A percentile compares a stretch with the other conserved stretches of the same genome.
Conservation (phyloP, 2,888 invertebrate genomes). For the Bedellia somnulentella region DNA sequence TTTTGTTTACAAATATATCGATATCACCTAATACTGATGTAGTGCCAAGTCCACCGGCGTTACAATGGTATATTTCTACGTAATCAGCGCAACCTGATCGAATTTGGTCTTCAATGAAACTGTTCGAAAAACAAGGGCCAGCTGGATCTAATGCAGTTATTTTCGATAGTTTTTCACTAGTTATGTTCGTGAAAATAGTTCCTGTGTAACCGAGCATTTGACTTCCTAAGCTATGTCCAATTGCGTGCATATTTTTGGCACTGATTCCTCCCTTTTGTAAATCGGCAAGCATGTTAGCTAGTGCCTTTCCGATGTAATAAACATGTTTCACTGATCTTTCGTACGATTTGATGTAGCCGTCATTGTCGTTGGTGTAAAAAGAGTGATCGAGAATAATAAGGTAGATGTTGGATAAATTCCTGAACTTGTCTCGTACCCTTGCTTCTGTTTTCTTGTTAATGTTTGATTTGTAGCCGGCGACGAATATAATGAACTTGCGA, state of each 20-base stretch:
- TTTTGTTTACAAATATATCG: slow-evolving; percentile 64
- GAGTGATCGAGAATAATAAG: slow-evolving; percentile 47
- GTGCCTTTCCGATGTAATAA: slow-evolving; percentile 36
- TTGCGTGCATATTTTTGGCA: slow-evolving; percentile 31
- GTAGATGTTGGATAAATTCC: slow-evolving; percentile 31
- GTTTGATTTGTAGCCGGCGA: slow-evolving; percentile 38
- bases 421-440: slow-evolving; percentile 31
- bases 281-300: slow-evolving; percentile 26
- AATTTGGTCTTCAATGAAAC: slow-evolving; percentile 39
- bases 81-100: slow-evolving; percentile 58
- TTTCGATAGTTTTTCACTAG: slow-evolving; percentile 26
- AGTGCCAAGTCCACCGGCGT: slow-evolving; percentile 53
- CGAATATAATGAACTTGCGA: slow-evolving; percentile 32
- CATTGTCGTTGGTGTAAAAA: slow-evolving; percentile 32
- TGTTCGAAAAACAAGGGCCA: slow-evolving; percentile 43
- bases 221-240: slow-evolving; percentile 44
- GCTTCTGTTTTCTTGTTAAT: slow-evolving; percentile 36
- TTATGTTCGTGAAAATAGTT: slow-evolving; percentile 22
- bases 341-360: slow-evolving; percentile 33
- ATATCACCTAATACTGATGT: slow-evolving; percentile 51
- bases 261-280: slow-evolving; percentile 26
- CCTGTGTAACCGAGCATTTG: slow-evolving; percentile 41
- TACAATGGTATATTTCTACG: slow-evolving; percentile 65
- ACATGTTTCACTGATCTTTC: slow-evolving; percentile 39
- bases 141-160: slow-evolving; percentile 47